Conservation (phyloP, 2,113 vertebrate genomes). For the Leuciscus idus region DNA sequence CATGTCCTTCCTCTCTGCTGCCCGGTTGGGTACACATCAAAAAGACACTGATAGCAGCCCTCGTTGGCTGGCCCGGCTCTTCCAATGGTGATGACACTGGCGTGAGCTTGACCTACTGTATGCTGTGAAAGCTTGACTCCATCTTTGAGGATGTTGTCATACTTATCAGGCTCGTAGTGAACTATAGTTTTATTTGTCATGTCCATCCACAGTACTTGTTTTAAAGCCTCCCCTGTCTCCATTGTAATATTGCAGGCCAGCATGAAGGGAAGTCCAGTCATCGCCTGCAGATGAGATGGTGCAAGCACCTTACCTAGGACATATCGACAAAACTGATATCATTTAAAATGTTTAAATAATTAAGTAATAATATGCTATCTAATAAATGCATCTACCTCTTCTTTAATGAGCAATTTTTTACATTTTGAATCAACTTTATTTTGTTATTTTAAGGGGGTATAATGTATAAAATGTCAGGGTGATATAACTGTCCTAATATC, state of each 20-base stretch:
- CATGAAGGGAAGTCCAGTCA: constrained; percentile 58
- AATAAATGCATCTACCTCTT: not conserved
- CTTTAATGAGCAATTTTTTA: not conserved
- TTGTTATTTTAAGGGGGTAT: not conserved
- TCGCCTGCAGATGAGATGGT: constrained; percentile 51
- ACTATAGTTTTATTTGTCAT: constrained; percentile 58
- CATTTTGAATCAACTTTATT: not conserved
- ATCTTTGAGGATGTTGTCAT: constrained; percentile 41
- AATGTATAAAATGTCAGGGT: not conserved
- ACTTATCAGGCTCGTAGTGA: constrained; percentile 56
- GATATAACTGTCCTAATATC: not conserved
- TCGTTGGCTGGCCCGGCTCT: constrained; percentile 55
- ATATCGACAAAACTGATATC: not conserved
- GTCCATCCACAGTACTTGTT: constrained; percentile 74
- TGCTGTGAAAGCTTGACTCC: constrained; percentile 61
- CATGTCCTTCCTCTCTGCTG: constrained; percentile 66
- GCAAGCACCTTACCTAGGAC: constrained; percentile 67
- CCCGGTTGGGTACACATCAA: constrained; percentile 71
- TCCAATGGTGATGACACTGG: constrained; percentile 70
- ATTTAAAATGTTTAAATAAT: not conserved
- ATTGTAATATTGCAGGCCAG: constrained; percentile 71
- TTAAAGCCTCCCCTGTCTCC: constrained; percentile 42
- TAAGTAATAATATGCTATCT: not conserved
- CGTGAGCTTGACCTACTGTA: constrained; percentile 5
- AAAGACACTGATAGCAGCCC: constrained; percentile 76